Base-by-base conservation (phyloP, 2,113 vertebrate species). In the Stigmatopora nigra region DNA sequence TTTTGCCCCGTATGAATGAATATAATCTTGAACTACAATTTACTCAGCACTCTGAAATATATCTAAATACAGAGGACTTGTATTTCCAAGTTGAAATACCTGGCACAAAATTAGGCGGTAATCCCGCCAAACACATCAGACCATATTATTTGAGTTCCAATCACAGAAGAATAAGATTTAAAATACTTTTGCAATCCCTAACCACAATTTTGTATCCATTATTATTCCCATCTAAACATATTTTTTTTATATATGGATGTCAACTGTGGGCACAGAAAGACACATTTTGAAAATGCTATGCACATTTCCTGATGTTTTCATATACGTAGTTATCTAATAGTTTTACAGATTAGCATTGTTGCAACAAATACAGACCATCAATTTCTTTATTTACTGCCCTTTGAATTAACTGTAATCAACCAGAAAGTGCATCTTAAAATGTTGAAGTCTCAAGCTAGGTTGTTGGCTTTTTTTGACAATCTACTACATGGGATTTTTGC, bases 1-100 rank as follows among this genome's bases (percentile, higher is more conserved):
- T 41, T 31, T 69, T 55, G 73, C 64, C 64, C 13, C 59, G 36
- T 68, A 53, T 57, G 61, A 59, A 57, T 63, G 60, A 82, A 70
- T 56, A 69, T 71, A 44, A 20, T 64, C 45, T 60, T 19, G 58
- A 41, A 13, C 1, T 59, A 1, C 7, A 35, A 31, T 4, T 35
- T 10, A 17, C 17, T 41, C 17, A 19, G 36, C 4, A 17, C 17
- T 41, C 17, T 38, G 36, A 52, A 48, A 56, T 1, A 56, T 1
- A 9, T 47, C 61, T 66, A 64, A 46, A 35, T 61, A 38, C 1
- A 38, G 45, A 58, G 31, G 9, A 15, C 35, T 51, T 51, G 48
- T 7, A 53, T 22, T 10, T 41, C 51, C 10, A 52, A 10, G n/a
- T 52, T 52, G 9, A 52, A 52, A 52, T 52, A 9, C 11, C 19